Base-by-base conservation (phyloP, 2,888 invertebrate species). In the Meteorus cinctellus region DNA sequence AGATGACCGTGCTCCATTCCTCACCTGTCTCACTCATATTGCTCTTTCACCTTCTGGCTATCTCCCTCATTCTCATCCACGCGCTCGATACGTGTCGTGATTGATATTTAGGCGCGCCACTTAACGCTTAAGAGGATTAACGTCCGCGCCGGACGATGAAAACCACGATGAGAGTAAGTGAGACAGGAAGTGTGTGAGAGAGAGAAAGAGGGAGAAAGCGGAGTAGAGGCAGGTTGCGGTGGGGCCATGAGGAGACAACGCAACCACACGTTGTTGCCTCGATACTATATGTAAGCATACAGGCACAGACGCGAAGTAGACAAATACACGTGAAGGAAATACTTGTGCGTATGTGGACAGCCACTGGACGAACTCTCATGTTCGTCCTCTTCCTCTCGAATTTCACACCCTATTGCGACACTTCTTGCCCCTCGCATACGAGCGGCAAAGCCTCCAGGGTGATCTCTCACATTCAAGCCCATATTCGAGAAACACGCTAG, bases 71-170 rank as follows among this genome's bases (percentile, higher is more conserved):
- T 41, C 51, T 24, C 67, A 63, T 55, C 62, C 51, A 36, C 60
- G 55, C 65, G n/a, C 48, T 55, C n/a, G 60, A 82, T 82, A 81
- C 67, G 76, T 83, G 83, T 82, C 81, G 84, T 86, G 86, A 88
- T 88, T 87, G 88, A 88, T 88, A 88, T 87, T 87, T 87, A 86
- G 85, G 84, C 84, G 83, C 84, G 84, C 82, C 84, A 83, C 84
- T 85, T 83, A 84, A 84, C 86, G 84, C 86, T 87, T 86, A 86
- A 88, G 87, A 87, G 88, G 88, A 87, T 89, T 87, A 87, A 84
- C 84, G 82, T 84, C 83, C 84, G 77, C 82, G 82, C 81, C 81
- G 83, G 81, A 81, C 78, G 82, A 82, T 69, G 63, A 67, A 63
- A 41, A 72, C 74, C 24, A 71, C 65, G 41, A 65, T n/a, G 19